phyloP scores from a whole-genome alignment of 2,888 invertebrate species.

The Bombyx huttoni region DNA sequence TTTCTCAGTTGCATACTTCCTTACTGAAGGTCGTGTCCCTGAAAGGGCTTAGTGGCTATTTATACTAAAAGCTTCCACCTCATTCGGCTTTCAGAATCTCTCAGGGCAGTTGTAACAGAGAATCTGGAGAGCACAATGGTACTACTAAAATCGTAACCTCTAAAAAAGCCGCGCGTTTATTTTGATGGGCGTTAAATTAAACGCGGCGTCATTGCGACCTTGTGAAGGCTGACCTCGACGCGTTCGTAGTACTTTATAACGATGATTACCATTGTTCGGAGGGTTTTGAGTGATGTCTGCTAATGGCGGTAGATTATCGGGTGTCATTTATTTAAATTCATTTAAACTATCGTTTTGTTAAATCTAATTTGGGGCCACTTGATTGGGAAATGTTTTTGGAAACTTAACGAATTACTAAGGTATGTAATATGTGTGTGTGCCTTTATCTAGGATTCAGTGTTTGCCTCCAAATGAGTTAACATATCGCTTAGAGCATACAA shows the following conservation, averaged over 20 bases:
- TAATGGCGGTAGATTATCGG: conserved; percentile 42
- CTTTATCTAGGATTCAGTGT: too few species aligned
- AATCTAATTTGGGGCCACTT: not conserved
- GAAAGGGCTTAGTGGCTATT: too few species aligned
- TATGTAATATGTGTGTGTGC: not conserved
- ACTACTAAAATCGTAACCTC: not conserved
- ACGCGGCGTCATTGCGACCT: not conserved
- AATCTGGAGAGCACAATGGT: too few species aligned
- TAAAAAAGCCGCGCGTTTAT: not conserved
- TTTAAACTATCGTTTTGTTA: conserved; percentile 12
- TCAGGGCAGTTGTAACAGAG: too few species aligned
- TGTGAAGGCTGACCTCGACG: conserved; percentile 6
- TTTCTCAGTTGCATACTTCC: too few species aligned
- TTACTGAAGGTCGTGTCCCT: too few species aligned
- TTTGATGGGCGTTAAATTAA: not conserved
- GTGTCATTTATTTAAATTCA: conserved; percentile 34
- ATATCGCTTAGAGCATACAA: too few species aligned
- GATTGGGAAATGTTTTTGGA: not conserved
- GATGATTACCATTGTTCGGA: conserved; percentile 50
- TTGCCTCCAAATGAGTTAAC: too few species aligned
- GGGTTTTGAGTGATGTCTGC: conserved; percentile 44
- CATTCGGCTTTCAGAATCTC: too few species aligned
- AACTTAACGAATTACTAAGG: not conserved
- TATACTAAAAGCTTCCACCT: too few species aligned
- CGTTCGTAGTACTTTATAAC: conserved; percentile 36